Evolutionary conservation across 2,113 vertebrate species (phyloP), one percentile per base, ranked within the genome.

Genomic region (Microtus montanus): DNA sequence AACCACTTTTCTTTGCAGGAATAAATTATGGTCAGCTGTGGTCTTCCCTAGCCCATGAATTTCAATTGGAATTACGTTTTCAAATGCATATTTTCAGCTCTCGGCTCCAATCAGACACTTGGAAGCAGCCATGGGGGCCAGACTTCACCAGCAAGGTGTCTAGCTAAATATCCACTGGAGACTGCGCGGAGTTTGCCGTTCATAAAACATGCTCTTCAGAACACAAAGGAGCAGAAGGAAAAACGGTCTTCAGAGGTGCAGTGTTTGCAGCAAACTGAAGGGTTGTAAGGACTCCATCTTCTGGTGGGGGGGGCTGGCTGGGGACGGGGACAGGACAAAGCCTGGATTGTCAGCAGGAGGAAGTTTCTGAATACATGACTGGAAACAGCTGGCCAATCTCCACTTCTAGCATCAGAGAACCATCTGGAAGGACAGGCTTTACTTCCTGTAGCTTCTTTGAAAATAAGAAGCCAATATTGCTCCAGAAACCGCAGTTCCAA

Each of bases 121-220:
- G 92, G 97, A 96, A 87, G 92, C 52, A 96, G 96, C 93, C 98
- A 58, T 38, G 80, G 90, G 96, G 93, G 91, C 97, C 96, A 89
- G 52, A 96, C 82, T 98, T 98, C 95, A 96, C 90, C 95, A 78
- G 38, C 88, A 93, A 93, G 97, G 96, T 77, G 75, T 93, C 89
- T 97, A 96, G 95, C 80, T 97, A 97, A 98, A 97, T 6, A 26
- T 93, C 96, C 95, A 94, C 91, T 90, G 94, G 93, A 96, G 96
- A 94, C 96, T 94, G 61, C 83, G 96, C 97, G 93, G 41, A 94
- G 91, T 94, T 98, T 95, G 96, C n/a, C 95, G 96, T 94, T 98
- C 97, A 97, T 98, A 90, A 97, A 97, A 97, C 97, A 96, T 97
- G 95, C 78, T 54, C 95, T 95, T 97, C 44, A 87, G 97, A 96